A percentile compares a stretch with the other conserved stretches of the same genome.
These are phyloP conservation scores for Nerophis ophidion DNA, from an alignment of 2,113 vertebrate species.

Conservation along the genomic window DNA sequence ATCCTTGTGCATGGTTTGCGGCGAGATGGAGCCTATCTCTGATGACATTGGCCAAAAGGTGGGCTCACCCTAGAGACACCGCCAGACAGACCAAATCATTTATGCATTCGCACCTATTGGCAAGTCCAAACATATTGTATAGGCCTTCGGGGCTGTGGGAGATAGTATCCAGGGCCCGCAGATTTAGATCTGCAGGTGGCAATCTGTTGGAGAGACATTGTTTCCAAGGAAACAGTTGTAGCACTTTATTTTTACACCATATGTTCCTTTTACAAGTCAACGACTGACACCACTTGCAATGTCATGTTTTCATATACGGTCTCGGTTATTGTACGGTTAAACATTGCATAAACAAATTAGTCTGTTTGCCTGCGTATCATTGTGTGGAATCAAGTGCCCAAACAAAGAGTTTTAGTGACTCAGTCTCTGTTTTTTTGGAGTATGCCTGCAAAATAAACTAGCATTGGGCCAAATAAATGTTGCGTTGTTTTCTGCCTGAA, in stretches of 20 bases:
- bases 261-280: background rate
- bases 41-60: background rate
- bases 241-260: background rate
- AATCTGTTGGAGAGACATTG: background rate
- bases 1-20: background rate
- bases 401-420: no score
- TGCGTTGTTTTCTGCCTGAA: no score
- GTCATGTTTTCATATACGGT: no score
- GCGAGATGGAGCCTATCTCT: background rate
- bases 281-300: no score
- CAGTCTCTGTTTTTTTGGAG: no score
- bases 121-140: background rate
- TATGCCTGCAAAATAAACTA: no score
- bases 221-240: constrained; percentile 3
- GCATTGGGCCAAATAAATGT: no score
- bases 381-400: no score
- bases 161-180: background rate
- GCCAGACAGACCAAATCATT: background rate
- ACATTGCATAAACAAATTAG: no score
- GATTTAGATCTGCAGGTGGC: no score
- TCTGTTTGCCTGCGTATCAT: no score
- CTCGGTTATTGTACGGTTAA: no score
- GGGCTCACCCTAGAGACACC: background rate
- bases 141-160: background rate
- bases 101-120: background rate